Evolutionary conservation across 1,140 invertebrate genomes (phyloP).

Genomic region (Ceratosolen fusciceps): DNA sequence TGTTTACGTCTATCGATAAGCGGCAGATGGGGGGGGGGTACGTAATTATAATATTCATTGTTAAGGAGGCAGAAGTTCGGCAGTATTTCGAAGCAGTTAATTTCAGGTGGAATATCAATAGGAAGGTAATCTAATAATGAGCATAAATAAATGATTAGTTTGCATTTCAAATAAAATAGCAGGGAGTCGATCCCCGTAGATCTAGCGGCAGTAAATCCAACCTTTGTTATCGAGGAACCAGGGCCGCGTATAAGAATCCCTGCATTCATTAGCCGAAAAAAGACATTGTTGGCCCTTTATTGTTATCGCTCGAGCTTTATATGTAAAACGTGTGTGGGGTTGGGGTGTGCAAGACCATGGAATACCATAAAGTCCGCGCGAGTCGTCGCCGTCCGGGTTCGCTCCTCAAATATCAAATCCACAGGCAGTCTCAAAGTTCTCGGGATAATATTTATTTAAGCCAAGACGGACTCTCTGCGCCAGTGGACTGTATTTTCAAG

Average conservation of each 20-base stretch:
- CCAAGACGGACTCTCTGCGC: not conserved
- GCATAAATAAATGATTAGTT: constrained; percentile 4
- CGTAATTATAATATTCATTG: too few relatives aligned
- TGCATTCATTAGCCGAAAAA: not conserved
- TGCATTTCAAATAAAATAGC: constrained; percentile 2
- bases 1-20: too few relatives aligned
- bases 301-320: not conserved
- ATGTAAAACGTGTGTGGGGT: not conserved
- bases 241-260: not conserved
- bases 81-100: too few relatives aligned
- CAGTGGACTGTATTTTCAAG: not conserved
- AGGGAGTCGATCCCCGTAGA: not conserved
- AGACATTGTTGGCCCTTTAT: not conserved
- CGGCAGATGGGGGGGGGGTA: too few relatives aligned
- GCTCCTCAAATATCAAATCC: not conserved
- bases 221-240: not conserved
- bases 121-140: constrained; percentile 1
- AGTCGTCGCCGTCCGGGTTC: not conserved
- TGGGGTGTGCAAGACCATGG: not conserved
- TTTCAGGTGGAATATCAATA: too few relatives aligned
- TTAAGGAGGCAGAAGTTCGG: too few relatives aligned
- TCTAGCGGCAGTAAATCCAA: constrained; percentile 10
- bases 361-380: constrained; percentile 9
- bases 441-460: not conserved
- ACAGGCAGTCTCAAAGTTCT: not conserved